These are phyloP conservation scores for Canis aureus DNA, from an alignment of 2,113 vertebrate genomes.

Conservation along the genomic window DNA sequence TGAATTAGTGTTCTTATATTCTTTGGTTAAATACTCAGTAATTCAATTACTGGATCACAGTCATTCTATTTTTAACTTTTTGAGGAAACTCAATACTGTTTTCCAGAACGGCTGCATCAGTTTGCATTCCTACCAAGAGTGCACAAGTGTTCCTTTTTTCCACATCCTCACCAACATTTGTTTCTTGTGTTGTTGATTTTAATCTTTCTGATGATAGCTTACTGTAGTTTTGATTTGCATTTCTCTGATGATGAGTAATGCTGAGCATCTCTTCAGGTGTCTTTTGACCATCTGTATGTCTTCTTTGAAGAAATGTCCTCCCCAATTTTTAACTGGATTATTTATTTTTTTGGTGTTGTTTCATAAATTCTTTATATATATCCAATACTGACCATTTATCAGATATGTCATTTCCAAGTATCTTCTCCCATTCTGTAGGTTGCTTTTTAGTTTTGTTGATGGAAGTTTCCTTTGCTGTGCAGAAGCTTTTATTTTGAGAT, in stretches of 20 bases:
- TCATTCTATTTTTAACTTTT: not conserved
- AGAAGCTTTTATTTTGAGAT: not conserved
- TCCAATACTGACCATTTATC: not conserved
- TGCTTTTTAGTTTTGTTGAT: not conserved
- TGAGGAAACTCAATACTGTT: not conserved
- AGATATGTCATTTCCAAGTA: not conserved
- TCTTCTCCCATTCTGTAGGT: not conserved
- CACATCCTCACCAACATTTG: not conserved
- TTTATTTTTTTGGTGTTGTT: not conserved
- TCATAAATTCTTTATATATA: not conserved
- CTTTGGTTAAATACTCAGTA: not conserved
- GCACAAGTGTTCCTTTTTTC: not conserved
- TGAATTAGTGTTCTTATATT: not conserved
- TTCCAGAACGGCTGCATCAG: not conserved
- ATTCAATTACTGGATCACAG: not conserved
- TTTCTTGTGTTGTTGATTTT: not conserved
- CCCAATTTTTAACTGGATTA: not conserved
- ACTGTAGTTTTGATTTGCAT: not conserved
- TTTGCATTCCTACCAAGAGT: not conserved
- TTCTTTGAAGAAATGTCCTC: not conserved
- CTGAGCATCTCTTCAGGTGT: not conserved
- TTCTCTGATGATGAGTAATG: not conserved
- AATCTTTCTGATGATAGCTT: not conserved
- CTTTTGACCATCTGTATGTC: not conserved
- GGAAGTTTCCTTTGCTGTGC: not conserved